Base-by-base conservation (phyloP, 2,797 vertebrate genomes). In the Galago senegalensis region DNA sequence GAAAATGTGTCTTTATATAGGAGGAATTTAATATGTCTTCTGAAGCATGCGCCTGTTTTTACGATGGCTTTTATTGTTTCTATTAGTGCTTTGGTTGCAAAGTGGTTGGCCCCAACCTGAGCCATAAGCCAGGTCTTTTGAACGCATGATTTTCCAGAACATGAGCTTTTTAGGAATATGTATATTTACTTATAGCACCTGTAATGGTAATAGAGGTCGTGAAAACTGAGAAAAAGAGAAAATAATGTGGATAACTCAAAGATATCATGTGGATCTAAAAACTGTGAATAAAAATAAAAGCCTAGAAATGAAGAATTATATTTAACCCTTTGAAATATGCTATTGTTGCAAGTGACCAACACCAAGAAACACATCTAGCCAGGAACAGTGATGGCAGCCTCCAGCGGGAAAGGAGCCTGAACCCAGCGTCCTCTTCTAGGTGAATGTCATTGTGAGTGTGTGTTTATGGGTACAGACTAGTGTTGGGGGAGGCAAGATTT, bases 211-310 rank as follows among this genome's bases (percentile, higher is more conserved):
- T 65, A 92, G 0, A 0, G 69, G 46, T 13, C 14, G 83, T 8
- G n/a, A 75, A 93, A 85, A 79, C 20, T 2, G n/a, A 94, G 31
- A 76, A 93, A 86, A 70, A 69, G n/a, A 89, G 61, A 75, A 80
- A 43, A 70, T 21, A 61, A 49, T 69, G 61, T 20, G 8, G 18
- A 43, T 37, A 7, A 87, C 31, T 93, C 63, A 61, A 85, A 53
- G 17, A 69, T 37, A 77, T n/a, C 72, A 34, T 13, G 72, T 12
- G 40, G 8, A 63, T 81, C 31, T 37, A 63, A 89, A 86, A 63
- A 81, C 25, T 80, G 43, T 0, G 3, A 83, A 60, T 63, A 37
- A 81, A 49, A 96, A 86, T 43, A 70, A 95, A 75, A 92, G n/a
- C 31, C 46, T 73, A 31, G 21, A 84, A 80, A 87, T 37, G 96